phyloP scores from a whole-genome alignment of 2,797 vertebrate genomes.

The Notolepis coatsorum region DNA sequence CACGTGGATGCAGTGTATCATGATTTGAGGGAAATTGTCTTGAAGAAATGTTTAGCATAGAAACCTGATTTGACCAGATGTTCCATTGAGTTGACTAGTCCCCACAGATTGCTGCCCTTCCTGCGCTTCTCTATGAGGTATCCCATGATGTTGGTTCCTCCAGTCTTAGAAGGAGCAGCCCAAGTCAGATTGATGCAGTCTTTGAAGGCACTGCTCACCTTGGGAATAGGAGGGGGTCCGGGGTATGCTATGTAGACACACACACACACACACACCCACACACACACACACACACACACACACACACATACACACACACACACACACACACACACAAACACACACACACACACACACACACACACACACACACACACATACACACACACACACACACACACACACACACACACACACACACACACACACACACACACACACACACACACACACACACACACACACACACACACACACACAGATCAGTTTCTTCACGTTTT shows the following conservation, averaged over 20 bases:
- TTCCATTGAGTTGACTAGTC: constrained; percentile 72
- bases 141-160: constrained; percentile 84
- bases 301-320: too few species aligned
- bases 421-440: too few species aligned
- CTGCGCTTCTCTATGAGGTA: constrained; percentile 92
- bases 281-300: too few species aligned
- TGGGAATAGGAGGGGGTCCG: constrained; percentile 83
- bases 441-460: too few species aligned
- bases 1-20: not conserved
- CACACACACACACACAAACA: too few species aligned
- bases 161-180: constrained; percentile 81
- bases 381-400: too few species aligned
- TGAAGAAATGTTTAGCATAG: not conserved
- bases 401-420: too few species aligned
- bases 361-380: too few species aligned
- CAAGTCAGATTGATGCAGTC: constrained; percentile 85
- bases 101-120: constrained; percentile 89
- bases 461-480: too few species aligned
- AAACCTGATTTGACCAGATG: constrained; percentile 81
- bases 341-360: too few species aligned
- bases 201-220: constrained; percentile 83
- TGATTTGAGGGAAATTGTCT: not conserved
- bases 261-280: too few species aligned
- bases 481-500: too few species aligned
- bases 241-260: constrained; percentile 80